Evolutionary conservation across 2,113 vertebrate genomes (phyloP).

Genomic region (Cettia cetti): DNA sequence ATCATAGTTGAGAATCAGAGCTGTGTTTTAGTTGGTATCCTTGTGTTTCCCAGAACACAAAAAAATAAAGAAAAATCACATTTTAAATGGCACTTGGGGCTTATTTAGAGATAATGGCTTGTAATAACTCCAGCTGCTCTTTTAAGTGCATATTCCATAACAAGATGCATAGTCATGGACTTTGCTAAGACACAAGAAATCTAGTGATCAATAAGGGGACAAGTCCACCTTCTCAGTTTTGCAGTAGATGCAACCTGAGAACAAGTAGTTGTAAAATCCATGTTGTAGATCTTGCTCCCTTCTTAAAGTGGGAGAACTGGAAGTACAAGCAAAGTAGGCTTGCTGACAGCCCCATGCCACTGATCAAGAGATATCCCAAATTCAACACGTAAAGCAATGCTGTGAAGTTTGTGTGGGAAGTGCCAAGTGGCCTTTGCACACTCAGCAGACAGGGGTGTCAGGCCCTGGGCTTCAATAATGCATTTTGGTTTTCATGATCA

Average conservation of each 20-base stretch:
- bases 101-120: background rate
- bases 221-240: background rate
- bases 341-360: background rate
- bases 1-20: background rate
- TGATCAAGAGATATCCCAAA: background rate
- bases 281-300: accelerated
- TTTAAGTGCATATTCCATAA: background rate
- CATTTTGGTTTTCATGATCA: accelerated
- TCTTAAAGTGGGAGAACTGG: background rate
- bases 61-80: background rate
- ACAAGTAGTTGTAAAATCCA: background rate
- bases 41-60: background rate
- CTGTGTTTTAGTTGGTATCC: background rate
- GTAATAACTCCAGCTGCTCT: background rate
- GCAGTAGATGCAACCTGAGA: background rate
- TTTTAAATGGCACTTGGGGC: background rate
- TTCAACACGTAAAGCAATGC: background rate
- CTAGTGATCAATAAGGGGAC: background rate
- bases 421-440: background rate
- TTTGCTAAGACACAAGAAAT: background rate
- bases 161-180: background rate
- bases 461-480: background rate
- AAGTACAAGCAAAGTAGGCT: background rate
- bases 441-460: background rate
- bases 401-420: background rate